Evolutionary conservation across 92 coral and sea anemone species (phyloP).

Genomic region (Ricordea florida): DNA sequence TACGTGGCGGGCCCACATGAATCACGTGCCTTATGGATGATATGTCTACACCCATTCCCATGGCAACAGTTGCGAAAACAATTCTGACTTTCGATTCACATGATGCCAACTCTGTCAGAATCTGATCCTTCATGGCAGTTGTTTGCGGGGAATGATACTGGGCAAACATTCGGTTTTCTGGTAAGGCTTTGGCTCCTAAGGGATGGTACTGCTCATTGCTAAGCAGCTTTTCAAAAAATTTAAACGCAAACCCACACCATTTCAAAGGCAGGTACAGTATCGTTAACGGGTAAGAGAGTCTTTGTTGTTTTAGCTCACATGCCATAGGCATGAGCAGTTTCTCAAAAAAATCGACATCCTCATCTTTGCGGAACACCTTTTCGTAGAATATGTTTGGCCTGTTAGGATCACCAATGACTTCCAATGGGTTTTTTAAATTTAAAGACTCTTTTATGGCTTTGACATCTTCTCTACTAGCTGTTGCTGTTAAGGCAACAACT

Average conservation of each 20-base stretch:
- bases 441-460: not conserved
- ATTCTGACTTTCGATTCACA: too few species aligned
- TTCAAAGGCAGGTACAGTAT: too few species aligned
- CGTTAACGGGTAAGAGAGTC: slow-evolving; percentile 20
- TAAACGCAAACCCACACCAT: slow-evolving; percentile 49
- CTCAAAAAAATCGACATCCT: slow-evolving; percentile 19
- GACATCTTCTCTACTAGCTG: slow-evolving; percentile 25
- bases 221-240: slow-evolving; percentile 8
- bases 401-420: too few species aligned
- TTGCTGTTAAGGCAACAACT: slow-evolving; percentile 45
- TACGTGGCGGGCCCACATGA: slow-evolving; percentile 49
- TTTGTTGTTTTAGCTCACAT: not conserved
- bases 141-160: slow-evolving; percentile 51
- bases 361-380: too few species aligned
- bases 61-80: too few species aligned
- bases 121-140: slow-evolving; percentile 37
- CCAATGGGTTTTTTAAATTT: too few species aligned
- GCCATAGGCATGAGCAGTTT: too few species aligned
- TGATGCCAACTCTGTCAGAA: too few species aligned
- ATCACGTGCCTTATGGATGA: slow-evolving; percentile 7
- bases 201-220: slow-evolving; percentile 34
- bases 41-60: too few species aligned
- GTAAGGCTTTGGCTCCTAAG: not conserved
- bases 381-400: too few species aligned
- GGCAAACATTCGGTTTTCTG: slow-evolving; percentile 30